Evolutionary conservation across 2,797 vertebrate genomes (phyloP), one percentile per base, ranked within the genome.

Genomic region (Argya squamiceps): DNA sequence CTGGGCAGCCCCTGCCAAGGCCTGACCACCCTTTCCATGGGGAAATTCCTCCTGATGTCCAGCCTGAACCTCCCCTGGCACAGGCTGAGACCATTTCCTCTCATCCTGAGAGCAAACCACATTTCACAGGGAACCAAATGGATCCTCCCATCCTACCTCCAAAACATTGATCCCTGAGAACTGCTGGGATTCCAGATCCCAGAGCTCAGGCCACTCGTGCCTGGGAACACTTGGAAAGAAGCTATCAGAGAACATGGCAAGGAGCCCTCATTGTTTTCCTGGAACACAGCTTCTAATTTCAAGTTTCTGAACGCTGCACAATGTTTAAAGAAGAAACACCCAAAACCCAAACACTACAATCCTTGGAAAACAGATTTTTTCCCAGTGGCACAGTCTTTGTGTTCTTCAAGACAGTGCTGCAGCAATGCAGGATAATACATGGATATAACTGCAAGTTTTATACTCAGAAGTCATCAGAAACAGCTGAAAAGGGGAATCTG

Each of bases 51-150:
- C 0, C 39, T 78, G 21, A 0, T 71, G 34, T 41, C 39, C 58
- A 64, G 3, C 1, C n/a, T 70, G 44, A 64, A 0, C 58, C 37
- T 39, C 1, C 20, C 14, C 37, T 43, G 56, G 17, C 24, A 0
- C n/a, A 52, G 24, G 17, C 3, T 2, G 6, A 24, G 20, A 2
- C 12, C 0, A 0, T 60, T 53, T 29, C 12, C 30, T 6, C 56
- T 37, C 27, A 2, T 50, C 37, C 23, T n/a, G 36, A 56, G 24
- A 26, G 20, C 6, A 73, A 73, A 15, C 24, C 12, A 5, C 55
- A 29, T 64, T 83, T 64, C 27, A 2, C 3, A 26, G 46, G 41
- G 80, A 71, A 12, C 3, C 1, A 2, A 34, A 30, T 3, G n/a
- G 36, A 75, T 58, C n/a, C 43, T 79, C 68, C 76, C 26, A 46